Evolutionary conservation across 2,888 invertebrate genomes (phyloP), one percentile per base, ranked within the genome.

Genomic region (Dexiosoma caninum): DNA sequence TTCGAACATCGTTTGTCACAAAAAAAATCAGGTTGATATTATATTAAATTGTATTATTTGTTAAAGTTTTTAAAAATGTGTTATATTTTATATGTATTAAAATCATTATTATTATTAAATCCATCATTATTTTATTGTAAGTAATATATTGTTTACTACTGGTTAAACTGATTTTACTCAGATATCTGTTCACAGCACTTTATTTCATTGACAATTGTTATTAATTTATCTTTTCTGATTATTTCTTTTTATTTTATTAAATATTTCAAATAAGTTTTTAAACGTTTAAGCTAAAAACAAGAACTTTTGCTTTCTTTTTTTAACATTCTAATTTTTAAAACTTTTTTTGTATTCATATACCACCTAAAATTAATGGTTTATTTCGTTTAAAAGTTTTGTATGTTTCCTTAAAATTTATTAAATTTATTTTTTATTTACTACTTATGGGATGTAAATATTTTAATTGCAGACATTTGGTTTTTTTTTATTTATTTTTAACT

Each of bases 141-240:
- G 55, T 81, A 53, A 67, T 60, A 62, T 62, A 78, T 69, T 71
- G 67, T 64, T 67, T 78, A 64, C 66, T 75, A 76, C 79, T 78
- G 62, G 66, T 78, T 81, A 80, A 78, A 82, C 79, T 80, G 71
- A 80, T 80, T 78, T 77, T 70, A 71, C 72, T 72, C 83, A 83
- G 81, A 84, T 83, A 80, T 82, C 83, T 75, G 79, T 82, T 84
- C 84, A 84, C 83, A 84, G 84, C 84, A 83, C 84, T 83, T 83
- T 82, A 79, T 84, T 84, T 83, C 84, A 83, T 84, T 83, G 83
- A 84, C 84, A 83, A 83, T 82, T 81, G 72, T 82, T 74, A 71
- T 71, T 49, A 55, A 64, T 72, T 59, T 44, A 75, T 62, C n/a
- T 53, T 55, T 66, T 8, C 27, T 30, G 6, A 57, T 70, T 76